phyloP scores from a whole-genome alignment of 2,888 invertebrate genomes.

The Anthophora plumipes region DNA sequence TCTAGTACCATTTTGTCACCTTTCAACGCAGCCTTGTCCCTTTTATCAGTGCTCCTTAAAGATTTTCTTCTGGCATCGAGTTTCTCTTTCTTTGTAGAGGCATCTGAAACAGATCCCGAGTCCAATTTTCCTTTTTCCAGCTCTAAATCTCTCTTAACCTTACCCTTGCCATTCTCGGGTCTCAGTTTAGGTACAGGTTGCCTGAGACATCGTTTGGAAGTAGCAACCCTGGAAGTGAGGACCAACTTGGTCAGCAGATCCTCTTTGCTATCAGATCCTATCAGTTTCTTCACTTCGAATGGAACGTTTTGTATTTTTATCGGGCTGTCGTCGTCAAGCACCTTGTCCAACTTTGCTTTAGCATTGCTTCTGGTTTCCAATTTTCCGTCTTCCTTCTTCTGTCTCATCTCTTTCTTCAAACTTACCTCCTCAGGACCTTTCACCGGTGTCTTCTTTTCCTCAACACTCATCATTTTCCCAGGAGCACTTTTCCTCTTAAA shows the following conservation, averaged over 20 bases:
- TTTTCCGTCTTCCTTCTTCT: slow-evolving; percentile 54
- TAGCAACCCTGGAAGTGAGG: slow-evolving; percentile 53
- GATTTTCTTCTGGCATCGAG: slow-evolving; percentile 72
- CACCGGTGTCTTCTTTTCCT: slow-evolving; percentile 9
- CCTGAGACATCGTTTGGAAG: slow-evolving; percentile 55
- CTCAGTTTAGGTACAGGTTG: slow-evolving; percentile 47
- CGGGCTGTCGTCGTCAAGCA: slow-evolving; percentile 52
- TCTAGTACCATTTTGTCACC: slow-evolving; percentile 19
- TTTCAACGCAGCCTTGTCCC: slow-evolving; percentile 6
- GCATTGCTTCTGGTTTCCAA: slow-evolving; percentile 67
- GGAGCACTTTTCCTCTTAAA: slow-evolving; percentile 47
- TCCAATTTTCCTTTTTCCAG: slow-evolving; percentile 1
- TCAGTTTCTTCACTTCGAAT: slow-evolving; percentile 73
- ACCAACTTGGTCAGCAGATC: slow-evolving; percentile 68
- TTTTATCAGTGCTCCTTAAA: slow-evolving; percentile 72
- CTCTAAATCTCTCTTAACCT: slow-evolving; percentile 4
- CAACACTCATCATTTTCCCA: slow-evolving; percentile 23
- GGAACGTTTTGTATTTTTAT: slow-evolving; percentile 66
- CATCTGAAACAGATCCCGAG: not conserved
- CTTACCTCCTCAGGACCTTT: not conserved
- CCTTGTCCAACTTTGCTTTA: slow-evolving; percentile 56
- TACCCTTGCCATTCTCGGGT: not conserved
- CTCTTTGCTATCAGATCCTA: slow-evolving; percentile 64
- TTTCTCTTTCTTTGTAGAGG: slow-evolving; percentile 52
- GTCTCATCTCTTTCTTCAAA: slow-evolving; percentile 36